A percentile compares a stretch with the other conserved stretches of the same genome.
These are phyloP conservation scores for Ethmia dodecea DNA, from an alignment of 2,888 invertebrate species.

Conservation along the genomic window DNA sequence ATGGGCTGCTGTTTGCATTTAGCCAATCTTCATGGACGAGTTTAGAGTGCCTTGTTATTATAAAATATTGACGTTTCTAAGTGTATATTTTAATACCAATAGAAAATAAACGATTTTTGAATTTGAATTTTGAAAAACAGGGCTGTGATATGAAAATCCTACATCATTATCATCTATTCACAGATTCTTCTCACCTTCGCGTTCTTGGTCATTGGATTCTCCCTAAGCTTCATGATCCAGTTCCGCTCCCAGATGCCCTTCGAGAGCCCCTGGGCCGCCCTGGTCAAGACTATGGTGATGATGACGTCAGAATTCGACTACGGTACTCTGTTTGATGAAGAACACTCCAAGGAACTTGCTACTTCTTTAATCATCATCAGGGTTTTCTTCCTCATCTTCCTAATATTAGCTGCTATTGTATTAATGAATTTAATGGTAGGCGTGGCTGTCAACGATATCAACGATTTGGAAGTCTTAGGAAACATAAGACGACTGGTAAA, in stretches of 20 bases:
- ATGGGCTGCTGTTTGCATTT: too few species aligned
- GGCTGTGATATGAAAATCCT: too few species aligned
- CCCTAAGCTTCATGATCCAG: conserved; percentile 75
- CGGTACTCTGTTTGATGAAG: conserved; percentile 60
- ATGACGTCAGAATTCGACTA: conserved; percentile 80
- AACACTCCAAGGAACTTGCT: conserved; percentile 50
- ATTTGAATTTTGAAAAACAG: too few species aligned
- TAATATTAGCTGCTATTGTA: conserved; percentile 75
- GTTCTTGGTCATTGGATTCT: conserved; percentile 74
- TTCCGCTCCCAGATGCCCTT: conserved; percentile 71
- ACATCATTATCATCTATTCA: conserved; percentile 24
- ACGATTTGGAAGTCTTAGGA: conserved; percentile 74
- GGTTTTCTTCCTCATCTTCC: conserved; percentile 69
- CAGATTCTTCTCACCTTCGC: conserved; percentile 69
- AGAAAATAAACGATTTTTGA: too few species aligned
- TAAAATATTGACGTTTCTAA: too few species aligned
- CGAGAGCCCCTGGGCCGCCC: conserved; percentile 67
- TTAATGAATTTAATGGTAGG: conserved; percentile 79
- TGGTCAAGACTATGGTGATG: conserved; percentile 78
- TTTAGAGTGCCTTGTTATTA: too few species aligned
- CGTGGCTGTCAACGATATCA: conserved; percentile 78
- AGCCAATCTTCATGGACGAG: too few species aligned
- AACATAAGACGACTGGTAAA: conserved; percentile 73
- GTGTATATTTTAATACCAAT: too few species aligned
- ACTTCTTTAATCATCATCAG: conserved; percentile 62